A percentile compares a stretch with the other conserved stretches of the same genome.
phyloP scores from a whole-genome alignment of 2,888 invertebrate species.

The Gymnosoma rotundatum region DNA sequence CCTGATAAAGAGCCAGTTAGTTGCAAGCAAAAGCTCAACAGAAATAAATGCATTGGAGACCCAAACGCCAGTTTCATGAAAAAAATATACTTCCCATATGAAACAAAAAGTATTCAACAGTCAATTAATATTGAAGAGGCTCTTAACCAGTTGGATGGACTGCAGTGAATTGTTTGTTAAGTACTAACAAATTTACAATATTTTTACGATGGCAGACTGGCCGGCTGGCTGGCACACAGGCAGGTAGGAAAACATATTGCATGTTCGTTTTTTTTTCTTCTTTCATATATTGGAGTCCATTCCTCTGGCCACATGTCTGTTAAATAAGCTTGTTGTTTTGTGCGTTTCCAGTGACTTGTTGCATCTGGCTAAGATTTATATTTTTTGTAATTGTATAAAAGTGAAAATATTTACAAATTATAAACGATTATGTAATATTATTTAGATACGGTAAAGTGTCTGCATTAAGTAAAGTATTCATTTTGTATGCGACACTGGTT shows the following conservation, averaged over 20 bases:
- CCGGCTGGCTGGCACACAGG: neutral
- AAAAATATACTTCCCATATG: slow-evolving; percentile 16
- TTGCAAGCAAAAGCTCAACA: too few relatives aligned
- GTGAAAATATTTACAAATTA: slow-evolving; percentile 58
- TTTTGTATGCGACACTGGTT: slow-evolving; percentile 40
- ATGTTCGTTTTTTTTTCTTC: slow-evolving; percentile 5
- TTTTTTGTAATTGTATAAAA: slow-evolving; percentile 41
- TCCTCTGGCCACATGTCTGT: slow-evolving; percentile 16
- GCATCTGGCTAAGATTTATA: slow-evolving; percentile 49
- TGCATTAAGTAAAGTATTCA: slow-evolving; percentile 50
- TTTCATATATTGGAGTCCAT: neutral
- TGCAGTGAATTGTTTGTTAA: slow-evolving; percentile 27
- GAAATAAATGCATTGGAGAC: neutral
- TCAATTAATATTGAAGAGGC: slow-evolving; percentile 69
- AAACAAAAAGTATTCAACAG: slow-evolving; percentile 38
- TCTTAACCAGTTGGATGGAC: slow-evolving; percentile 58
- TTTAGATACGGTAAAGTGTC: slow-evolving; percentile 51
- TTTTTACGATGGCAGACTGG: neutral
- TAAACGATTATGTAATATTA: slow-evolving; percentile 57
- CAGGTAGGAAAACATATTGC: neutral
- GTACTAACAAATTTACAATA: slow-evolving; percentile 42
- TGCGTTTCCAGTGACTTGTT: slow-evolving; percentile 14
- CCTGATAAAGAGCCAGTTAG: slow-evolving; percentile 23
- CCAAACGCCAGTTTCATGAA: neutral
- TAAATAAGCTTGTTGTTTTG: neutral